Conservation (phyloP, 2,797 vertebrate species). For the Austrolebias charrua region DNA sequence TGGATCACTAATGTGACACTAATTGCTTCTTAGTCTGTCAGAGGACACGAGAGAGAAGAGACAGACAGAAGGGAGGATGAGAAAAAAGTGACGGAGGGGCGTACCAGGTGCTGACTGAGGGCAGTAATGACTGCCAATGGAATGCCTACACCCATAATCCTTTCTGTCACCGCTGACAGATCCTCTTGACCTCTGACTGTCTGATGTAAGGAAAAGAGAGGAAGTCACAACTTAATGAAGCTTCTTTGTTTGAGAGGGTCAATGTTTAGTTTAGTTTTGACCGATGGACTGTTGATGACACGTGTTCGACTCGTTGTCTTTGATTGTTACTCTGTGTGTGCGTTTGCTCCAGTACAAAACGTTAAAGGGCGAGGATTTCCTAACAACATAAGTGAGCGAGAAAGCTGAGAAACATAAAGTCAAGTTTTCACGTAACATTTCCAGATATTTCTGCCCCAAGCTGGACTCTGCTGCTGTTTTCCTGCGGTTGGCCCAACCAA, state of each 20-base stretch:
- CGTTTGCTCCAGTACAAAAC: constrained; percentile 40
- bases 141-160: constrained; percentile 84
- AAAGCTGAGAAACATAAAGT: constrained; percentile 18
- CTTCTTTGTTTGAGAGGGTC: constrained; percentile 54
- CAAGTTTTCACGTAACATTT: constrained; percentile 10
- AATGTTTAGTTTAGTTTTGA: constrained; percentile 16
- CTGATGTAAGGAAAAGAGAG: constrained; percentile 75
- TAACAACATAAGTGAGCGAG: constrained; percentile 31
- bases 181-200: constrained; percentile 83
- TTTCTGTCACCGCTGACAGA: constrained; percentile 81
- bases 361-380: constrained; percentile 60
- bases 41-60: constrained; percentile 72
- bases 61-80: constrained; percentile 70
- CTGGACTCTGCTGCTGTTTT: constrained; percentile 10
- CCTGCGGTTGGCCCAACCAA: constrained; percentile 33
- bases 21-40: constrained; percentile 83
- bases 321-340: constrained; percentile 1
- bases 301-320: constrained; percentile 34
- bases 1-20: constrained; percentile 82
- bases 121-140: constrained; percentile 81
- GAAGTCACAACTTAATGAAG: constrained; percentile 80
- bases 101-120: constrained; percentile 75
- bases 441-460: constrained; percentile 15
- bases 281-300: constrained; percentile 10
- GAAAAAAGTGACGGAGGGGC: constrained; percentile 59